Base-by-base conservation (phyloP, 2,888 invertebrate species). In the Sphaerophoria rueppellii region DNA sequence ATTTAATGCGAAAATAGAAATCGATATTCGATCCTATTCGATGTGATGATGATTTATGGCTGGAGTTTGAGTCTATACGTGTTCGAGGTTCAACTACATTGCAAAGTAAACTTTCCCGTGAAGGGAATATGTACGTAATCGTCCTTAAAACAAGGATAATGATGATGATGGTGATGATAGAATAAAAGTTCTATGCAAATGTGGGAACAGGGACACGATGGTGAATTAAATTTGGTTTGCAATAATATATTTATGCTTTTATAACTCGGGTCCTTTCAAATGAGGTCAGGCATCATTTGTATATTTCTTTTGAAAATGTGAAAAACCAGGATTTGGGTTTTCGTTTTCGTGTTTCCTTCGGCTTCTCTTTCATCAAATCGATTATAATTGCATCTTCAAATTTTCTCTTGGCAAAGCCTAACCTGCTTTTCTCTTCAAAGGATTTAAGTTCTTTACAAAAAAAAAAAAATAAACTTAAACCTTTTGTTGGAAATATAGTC, bases 11-110 rank as follows among this genome's bases (percentile, higher is more conserved):
- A 52, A 67, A 14, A 35, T 37, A 35, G 67, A 69, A 70, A 82
- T 82, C 79, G 70, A 82, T 82, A 82, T 63, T 65, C 65, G 74
- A 70, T 63, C 58, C 58, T 14, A 70, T 57, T 58, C 63, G 32
- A 71, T 71, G 24, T 24, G 48, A 24, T 67, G 46, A 63, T 82
- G 79, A 82, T 82, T 71, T 74, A 83, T 83, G 48, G 60, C 40
- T 50, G 43, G n/a, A 35, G 48, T 50, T 24, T 24, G 1, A 24
- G 24, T 24, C 24, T 24, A 24, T 24, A 24, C 24, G 24, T 24
- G 24, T 24, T 24, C 2, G 24, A 24, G 24, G 24, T 24, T 24
- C 24, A 2, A 24, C 1, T 24, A 24, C 24, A 24, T 24, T 24
- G 24, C 24, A 24, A 43, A 43, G 14, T 37, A 34, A 7, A 67